A percentile compares a stretch with the other conserved stretches of the same genome.
Conservation (phyloP, 2,888 invertebrate genomes). For the Lingula anatina region DNA sequence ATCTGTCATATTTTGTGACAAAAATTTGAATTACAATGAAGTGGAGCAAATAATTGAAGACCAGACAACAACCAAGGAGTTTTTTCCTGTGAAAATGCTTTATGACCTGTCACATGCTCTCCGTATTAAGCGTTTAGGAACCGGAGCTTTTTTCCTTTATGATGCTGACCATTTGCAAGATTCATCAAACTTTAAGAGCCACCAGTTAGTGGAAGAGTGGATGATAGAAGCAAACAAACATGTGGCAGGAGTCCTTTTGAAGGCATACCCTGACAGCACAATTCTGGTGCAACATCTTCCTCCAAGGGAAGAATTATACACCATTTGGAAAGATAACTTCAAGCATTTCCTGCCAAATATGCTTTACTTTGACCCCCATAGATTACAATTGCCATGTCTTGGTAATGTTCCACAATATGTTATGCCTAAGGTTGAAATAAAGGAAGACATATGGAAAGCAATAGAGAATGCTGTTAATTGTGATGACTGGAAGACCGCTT, state of each 20-base stretch:
- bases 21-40: constrained; percentile 18
- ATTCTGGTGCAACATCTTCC: too few relatives aligned
- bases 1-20: constrained; percentile 15
- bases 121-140: background rate
- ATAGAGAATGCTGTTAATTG: constrained; percentile 2
- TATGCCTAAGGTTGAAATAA: too few relatives aligned
- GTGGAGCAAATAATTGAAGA: constrained; percentile 18
- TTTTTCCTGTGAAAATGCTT: background rate
- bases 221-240: constrained; percentile 15
- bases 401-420: too few relatives aligned
- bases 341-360: too few relatives aligned
- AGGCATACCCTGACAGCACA: constrained; percentile 4
- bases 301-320: too few relatives aligned
- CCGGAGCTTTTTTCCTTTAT: background rate
- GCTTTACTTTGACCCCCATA: too few relatives aligned
- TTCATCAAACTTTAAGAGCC: constrained; percentile 13
- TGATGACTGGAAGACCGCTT: constrained; percentile 5
- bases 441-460: constrained; percentile 13
- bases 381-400: too few relatives aligned
- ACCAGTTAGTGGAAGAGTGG: constrained; percentile 18
- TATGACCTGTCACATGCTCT: background rate
- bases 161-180: background rate
- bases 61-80: too few relatives aligned
- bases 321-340: too few relatives aligned
- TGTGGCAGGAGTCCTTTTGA: constrained; percentile 9